Evolutionary conservation across 23 tunicate species (phyloP).

Genomic region (Trididemnum nubilum): DNA sequence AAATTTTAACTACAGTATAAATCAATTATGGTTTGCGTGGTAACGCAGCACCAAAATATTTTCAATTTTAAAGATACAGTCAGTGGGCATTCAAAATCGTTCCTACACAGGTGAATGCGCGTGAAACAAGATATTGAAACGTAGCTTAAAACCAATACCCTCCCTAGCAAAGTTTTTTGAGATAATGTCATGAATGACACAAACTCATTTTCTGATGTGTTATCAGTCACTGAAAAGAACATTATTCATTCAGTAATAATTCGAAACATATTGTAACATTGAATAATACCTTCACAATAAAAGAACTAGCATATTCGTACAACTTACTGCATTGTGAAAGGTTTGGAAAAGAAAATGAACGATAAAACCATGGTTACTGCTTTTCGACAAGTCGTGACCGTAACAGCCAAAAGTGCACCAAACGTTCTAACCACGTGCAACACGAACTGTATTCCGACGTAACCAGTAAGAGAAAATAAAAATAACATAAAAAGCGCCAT

Average conservation of each 20-base stretch:
- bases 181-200: too few species aligned
- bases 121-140: too few species aligned
- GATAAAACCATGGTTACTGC: conserved; percentile 70
- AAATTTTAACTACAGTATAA: neutral
- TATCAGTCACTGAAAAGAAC: too few species aligned
- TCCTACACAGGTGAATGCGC: too few species aligned
- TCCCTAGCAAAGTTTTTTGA: too few species aligned
- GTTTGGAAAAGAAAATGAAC: conserved; percentile 71
- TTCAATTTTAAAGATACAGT: neutral
- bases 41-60: neutral
- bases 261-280: too few species aligned
- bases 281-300: too few species aligned
- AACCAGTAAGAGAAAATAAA: conserved; percentile 73
- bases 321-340: conserved; percentile 68
- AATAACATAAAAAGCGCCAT: conserved; percentile 25
- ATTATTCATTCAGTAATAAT: too few species aligned
- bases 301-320: too few species aligned
- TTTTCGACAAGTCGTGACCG: conserved; percentile 85
- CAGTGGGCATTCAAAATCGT: too few species aligned
- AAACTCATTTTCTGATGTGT: too few species aligned
- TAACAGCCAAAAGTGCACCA: conserved; percentile 87
- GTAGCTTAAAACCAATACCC: too few species aligned
- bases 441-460: conserved; percentile 70
- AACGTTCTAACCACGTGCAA: conserved; percentile 66
- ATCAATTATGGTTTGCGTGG: neutral